phyloP scores from a whole-genome alignment of 1,140 invertebrate genomes.

The Megalonaias nervosa region DNA sequence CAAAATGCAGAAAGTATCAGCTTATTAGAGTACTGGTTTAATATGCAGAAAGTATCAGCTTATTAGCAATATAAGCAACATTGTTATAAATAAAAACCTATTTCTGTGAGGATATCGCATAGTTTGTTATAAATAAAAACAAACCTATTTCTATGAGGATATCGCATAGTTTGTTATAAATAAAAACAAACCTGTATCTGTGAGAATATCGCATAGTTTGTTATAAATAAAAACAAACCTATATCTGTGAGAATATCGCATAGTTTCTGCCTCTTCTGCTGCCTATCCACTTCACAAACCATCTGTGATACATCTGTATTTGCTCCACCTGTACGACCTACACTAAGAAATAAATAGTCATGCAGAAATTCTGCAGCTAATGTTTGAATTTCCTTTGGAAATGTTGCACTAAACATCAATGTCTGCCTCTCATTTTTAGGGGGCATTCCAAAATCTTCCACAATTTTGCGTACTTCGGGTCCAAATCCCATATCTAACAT shows the following conservation, averaged over 20 bases:
- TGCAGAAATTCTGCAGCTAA: slow-evolving; percentile 83
- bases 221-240: slow-evolving; percentile 63
- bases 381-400: slow-evolving; percentile 86
- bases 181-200: slow-evolving; percentile 73
- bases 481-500: slow-evolving; percentile 94
- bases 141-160: slow-evolving; percentile 78
- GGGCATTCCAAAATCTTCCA: slow-evolving; percentile 84
- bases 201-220: slow-evolving; percentile 80
- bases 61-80: too few relatives aligned
- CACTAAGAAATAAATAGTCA: slow-evolving; percentile 85
- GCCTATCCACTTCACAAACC: slow-evolving; percentile 80
- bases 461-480: slow-evolving; percentile 82
- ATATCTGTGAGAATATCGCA: slow-evolving; percentile 79
- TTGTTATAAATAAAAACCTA: slow-evolving; percentile 62
- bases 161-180: slow-evolving; percentile 75
- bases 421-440: slow-evolving; percentile 81
- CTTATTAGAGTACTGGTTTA: too few relatives aligned
- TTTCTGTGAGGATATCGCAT: slow-evolving; percentile 79
- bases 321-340: slow-evolving; percentile 91
- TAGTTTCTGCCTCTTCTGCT: slow-evolving; percentile 83
- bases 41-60: too few relatives aligned
- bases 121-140: slow-evolving; percentile 71
- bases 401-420: slow-evolving; percentile 95
- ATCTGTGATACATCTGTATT: slow-evolving; percentile 91
- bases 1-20: too few relatives aligned